phyloP scores from a whole-genome alignment of 2,888 invertebrate species.

The Pemphredon lugubris region DNA sequence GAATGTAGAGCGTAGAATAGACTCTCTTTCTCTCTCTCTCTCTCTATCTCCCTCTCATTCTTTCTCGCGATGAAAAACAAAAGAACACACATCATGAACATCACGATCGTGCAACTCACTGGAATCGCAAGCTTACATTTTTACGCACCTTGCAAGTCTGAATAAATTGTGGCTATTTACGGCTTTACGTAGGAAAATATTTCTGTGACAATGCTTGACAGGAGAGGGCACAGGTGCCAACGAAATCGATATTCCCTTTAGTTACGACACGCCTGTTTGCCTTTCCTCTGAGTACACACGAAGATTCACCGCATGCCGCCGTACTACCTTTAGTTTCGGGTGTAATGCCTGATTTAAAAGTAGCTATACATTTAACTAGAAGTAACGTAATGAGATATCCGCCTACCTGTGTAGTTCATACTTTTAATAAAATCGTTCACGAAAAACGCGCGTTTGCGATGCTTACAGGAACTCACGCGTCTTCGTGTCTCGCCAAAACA shows the following conservation, averaged over 20 bases:
- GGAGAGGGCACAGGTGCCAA: not conserved
- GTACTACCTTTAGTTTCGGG: conserved; percentile 61
- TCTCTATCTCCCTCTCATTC: no score
- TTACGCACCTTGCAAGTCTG: no score
- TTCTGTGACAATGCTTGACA: not conserved
- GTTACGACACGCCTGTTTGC: conserved; percentile 37
- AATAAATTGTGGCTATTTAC: no score
- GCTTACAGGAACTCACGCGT: conserved; percentile 45
- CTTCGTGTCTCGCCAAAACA: not conserved
- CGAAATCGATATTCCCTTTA: not conserved
- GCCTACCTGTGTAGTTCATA: conserved; percentile 43
- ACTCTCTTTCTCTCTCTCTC: no score
- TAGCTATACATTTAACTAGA: conserved; percentile 58
- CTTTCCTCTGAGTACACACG: conserved; percentile 65
- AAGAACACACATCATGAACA: not conserved
- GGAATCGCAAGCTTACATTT: conserved; percentile 33
- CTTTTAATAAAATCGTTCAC: conserved; percentile 30
- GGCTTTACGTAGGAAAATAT: no score
- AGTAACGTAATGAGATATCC: conserved; percentile 49
- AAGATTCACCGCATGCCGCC: conserved; percentile 63
- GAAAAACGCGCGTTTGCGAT: conserved; percentile 39
- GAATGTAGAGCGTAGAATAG: conserved; percentile 56
- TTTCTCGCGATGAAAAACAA: conserved; percentile 5
- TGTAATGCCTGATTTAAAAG: conserved; percentile 63
- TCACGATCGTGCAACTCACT: conserved; percentile 41